phyloP scores from a whole-genome alignment of 2,888 invertebrate species.

The Punctoribates punctum region DNA sequence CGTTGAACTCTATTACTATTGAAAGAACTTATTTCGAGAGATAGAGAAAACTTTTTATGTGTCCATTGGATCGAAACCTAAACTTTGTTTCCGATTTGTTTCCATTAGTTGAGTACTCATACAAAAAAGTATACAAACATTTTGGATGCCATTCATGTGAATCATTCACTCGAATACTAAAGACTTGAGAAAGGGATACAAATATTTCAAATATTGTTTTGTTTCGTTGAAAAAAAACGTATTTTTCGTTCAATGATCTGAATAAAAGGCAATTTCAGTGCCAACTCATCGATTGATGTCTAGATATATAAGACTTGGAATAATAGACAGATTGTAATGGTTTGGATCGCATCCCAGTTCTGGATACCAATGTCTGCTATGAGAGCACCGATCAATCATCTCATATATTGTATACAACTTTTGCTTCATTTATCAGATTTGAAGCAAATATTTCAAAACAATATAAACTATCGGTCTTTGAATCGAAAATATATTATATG shows the following conservation, averaged over 20 bases:
- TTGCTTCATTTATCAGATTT: no score
- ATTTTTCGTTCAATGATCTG: background rate
- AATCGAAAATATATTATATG: no score
- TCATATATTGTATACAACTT: no score
- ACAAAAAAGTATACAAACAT: background rate
- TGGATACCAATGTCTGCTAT: no score
- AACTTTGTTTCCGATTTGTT: conserved; percentile 25
- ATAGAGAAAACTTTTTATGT: no score
- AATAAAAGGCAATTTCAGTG: conserved; percentile 24
- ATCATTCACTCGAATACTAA: no score
- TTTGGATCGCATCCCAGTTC: background rate
- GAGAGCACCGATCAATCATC: no score
- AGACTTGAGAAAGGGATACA: background rate
- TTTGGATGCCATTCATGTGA: background rate
- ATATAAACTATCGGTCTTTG: no score
- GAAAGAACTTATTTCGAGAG: background rate
- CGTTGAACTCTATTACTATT: background rate
- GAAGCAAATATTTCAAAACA: no score
- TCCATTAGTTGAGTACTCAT: background rate
- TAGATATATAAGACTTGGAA: background rate
- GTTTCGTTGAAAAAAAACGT: background rate
- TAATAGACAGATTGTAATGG: background rate
- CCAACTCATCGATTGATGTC: background rate
- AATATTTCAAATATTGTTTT: background rate
- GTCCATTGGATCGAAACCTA: background rate